Conservation (phyloP, 2,888 invertebrate species). For the Cinara cedri region DNA sequence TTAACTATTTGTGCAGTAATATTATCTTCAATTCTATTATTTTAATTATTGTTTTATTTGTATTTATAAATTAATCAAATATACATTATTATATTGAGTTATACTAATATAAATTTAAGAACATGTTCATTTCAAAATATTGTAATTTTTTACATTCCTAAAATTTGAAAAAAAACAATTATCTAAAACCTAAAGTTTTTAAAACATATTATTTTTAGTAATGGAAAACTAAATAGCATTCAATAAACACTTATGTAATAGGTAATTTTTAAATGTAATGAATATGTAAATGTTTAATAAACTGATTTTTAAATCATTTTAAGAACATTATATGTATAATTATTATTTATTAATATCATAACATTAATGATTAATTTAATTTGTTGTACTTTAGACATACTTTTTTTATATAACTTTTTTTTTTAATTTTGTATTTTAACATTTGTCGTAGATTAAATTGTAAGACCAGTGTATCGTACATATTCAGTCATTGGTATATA, state of each 20-base stretch:
- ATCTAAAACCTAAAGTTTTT: background rate
- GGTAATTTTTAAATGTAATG: constrained; percentile 16
- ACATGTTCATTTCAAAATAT: background rate
- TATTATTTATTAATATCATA: constrained; percentile 47
- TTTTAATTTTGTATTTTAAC: constrained; percentile 48
- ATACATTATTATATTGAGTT: background rate
- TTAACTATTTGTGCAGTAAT: background rate
- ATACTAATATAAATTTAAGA: background rate
- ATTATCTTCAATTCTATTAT: background rate
- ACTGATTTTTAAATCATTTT: constrained; percentile 24
- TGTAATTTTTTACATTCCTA: constrained; percentile 11
- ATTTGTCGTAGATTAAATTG: constrained; percentile 19
- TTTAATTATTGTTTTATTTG: background rate
- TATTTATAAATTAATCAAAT: background rate
- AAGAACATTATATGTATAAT: constrained; percentile 21
- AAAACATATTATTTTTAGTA: background rate
- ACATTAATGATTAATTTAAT: constrained; percentile 50
- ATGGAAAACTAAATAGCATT: constrained; percentile 11
- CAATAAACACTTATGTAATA: constrained; percentile 7
- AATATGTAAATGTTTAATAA: constrained; percentile 26
- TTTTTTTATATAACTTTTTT: constrained; percentile 44
- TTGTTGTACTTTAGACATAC: constrained; percentile 29
- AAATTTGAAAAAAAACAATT: background rate
- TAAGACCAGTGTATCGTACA: constrained; percentile 19
- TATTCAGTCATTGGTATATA: constrained; percentile 18